These are phyloP conservation scores for Clitarchus hookeri DNA, from an alignment of 2,888 invertebrate species.

Conservation along the genomic window DNA sequence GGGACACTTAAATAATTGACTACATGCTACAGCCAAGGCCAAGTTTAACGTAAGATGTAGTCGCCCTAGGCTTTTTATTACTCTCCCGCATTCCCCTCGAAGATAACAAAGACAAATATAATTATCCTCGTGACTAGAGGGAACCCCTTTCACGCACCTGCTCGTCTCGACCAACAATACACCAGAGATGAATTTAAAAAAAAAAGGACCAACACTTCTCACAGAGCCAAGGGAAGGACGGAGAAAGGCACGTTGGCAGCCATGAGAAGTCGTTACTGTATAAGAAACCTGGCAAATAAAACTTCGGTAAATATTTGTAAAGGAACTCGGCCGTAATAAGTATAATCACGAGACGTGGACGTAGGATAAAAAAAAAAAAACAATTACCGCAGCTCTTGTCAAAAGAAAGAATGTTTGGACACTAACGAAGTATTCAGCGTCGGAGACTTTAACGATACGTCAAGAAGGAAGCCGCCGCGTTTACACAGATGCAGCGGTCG, in stretches of 20 bases:
- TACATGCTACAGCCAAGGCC: too few species aligned
- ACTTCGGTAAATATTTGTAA: neutral
- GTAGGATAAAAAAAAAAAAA: neutral
- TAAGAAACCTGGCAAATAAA: conserved; percentile 1
- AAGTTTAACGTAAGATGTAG: neutral
- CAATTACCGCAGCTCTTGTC: neutral
- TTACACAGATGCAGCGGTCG: neutral
- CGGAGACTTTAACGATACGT: conserved; percentile 14
- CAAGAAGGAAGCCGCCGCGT: neutral
- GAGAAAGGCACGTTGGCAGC: neutral
- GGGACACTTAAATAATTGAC: too few species aligned
- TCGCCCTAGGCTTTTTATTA: neutral
- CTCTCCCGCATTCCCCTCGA: neutral
- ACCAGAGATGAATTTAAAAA: neutral
- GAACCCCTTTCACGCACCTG: neutral
- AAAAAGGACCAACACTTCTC: neutral
- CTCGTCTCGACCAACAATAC: neutral
- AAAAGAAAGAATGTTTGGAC: neutral
- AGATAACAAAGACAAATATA: conserved; percentile 14
- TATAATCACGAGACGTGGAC: neutral
- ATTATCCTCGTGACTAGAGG: neutral
- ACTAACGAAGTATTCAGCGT: conserved; percentile 7
- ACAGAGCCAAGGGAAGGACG: neutral
- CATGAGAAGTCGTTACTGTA: neutral
- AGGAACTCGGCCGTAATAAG: conserved; percentile 5